These are phyloP conservation scores for Streptopelia turtur DNA, from an alignment of 2,797 vertebrate genomes.

Conservation along the genomic window DNA sequence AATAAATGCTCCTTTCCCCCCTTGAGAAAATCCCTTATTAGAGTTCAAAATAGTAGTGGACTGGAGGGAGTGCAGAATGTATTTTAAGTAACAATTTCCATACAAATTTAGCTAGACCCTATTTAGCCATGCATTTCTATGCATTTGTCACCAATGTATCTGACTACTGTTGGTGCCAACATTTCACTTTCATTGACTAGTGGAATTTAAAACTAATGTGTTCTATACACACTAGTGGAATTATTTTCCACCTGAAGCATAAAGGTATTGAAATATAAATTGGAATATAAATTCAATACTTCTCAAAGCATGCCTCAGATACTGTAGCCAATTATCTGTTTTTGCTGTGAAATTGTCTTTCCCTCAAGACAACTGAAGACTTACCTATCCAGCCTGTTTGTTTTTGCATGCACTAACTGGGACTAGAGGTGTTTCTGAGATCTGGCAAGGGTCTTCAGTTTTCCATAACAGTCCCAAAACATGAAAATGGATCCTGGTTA, in stretches of 20 bases:
- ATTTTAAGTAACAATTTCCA: conserved; percentile 35
- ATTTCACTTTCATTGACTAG: not conserved
- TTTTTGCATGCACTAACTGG: not conserved
- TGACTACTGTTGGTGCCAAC: not conserved
- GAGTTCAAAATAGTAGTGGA: conserved; percentile 5
- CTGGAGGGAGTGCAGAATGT: not conserved
- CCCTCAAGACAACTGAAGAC: not conserved
- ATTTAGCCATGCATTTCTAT: not conserved
- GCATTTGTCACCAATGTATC: not conserved
- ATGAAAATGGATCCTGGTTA: not conserved
- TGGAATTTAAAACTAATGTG: not conserved
- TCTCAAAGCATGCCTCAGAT: not conserved
- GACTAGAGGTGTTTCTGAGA: not conserved
- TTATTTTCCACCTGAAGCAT: not conserved
- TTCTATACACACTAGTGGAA: not conserved
- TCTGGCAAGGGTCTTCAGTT: not conserved
- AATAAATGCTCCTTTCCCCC: conserved; percentile 16
- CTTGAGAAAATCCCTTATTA: conserved; percentile 6
- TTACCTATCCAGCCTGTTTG: not conserved
- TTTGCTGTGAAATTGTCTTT: not conserved
- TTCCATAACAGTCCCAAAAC: not conserved
- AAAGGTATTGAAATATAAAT: not conserved
- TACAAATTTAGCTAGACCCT: not conserved
- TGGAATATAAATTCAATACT: not conserved
- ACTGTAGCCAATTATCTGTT: not conserved